Evolutionary conservation across 2,113 vertebrate genomes (phyloP).

Genomic region (Paedocypris sp.): DNA sequence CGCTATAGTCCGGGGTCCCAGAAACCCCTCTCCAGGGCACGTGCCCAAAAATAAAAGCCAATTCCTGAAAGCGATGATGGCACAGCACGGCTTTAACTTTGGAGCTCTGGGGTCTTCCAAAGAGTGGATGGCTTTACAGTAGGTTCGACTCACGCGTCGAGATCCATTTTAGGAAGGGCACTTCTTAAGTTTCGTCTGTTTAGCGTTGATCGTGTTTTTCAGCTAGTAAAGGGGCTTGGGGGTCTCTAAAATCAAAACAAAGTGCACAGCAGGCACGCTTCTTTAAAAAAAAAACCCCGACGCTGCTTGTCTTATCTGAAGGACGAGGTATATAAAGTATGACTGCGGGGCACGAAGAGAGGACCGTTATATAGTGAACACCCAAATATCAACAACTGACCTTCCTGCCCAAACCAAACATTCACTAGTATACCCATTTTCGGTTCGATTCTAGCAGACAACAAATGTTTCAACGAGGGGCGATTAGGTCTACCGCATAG

Average conservation of each 20-base stretch:
- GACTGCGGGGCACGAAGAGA: constrained; percentile 57
- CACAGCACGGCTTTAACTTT: not conserved
- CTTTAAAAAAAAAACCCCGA: not conserved
- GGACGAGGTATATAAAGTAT: not conserved
- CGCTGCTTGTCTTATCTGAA: not conserved
- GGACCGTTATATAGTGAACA: constrained; percentile 58
- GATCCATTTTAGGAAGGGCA: not conserved
- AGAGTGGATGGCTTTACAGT: too few species aligned
- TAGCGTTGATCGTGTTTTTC: not conserved
- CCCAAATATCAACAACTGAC: constrained; percentile 73
- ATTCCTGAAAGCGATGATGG: not conserved
- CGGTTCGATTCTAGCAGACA: constrained; percentile 26
- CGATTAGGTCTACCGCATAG: constrained; percentile 5
- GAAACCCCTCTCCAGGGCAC: not conserved
- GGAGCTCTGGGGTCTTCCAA: too few species aligned
- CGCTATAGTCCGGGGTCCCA: not conserved
- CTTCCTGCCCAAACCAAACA: constrained; percentile 56
- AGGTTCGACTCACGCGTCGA: too few species aligned
- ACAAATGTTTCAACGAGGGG: constrained; percentile 22
- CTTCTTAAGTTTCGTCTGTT: not conserved
- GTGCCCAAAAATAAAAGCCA: constrained; percentile 2
- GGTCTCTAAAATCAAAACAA: not conserved
- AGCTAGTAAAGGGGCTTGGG: not conserved
- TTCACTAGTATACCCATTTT: constrained; percentile 31
- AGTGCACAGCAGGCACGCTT: not conserved